These are phyloP conservation scores for Eretmodus cyanostictus DNA, from an alignment of 2,113 vertebrate species.

Conservation along the genomic window DNA sequence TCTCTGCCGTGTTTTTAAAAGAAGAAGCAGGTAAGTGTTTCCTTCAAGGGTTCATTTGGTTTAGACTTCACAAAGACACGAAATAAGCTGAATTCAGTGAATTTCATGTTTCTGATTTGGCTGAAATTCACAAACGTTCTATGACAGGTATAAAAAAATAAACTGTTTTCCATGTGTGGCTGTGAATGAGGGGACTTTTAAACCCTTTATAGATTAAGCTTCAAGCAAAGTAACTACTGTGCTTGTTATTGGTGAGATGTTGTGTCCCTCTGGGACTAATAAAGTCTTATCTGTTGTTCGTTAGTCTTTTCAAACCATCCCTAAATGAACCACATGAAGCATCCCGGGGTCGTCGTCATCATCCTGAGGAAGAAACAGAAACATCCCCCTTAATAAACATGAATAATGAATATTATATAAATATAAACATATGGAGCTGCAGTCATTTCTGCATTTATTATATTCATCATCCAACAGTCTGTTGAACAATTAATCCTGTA, in stretches of 20 bases:
- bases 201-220: not conserved
- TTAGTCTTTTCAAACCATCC: conserved; percentile 73
- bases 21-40: not conserved
- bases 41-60: not conserved
- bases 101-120: not conserved
- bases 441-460: not conserved
- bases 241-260: not conserved
- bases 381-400: not conserved
- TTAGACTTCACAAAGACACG: not conserved
- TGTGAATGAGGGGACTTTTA: not conserved
- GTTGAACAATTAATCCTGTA: not conserved
- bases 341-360: conserved; percentile 25
- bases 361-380: conserved; percentile 59
- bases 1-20: conserved; percentile 6
- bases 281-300: not conserved
- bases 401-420: not conserved
- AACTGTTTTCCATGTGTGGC: not conserved
- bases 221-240: not conserved
- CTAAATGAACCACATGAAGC: conserved; percentile 81
- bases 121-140: not conserved
- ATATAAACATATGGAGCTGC: not conserved
- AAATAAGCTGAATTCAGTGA: not conserved
- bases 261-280: not conserved
- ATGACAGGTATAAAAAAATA: not conserved
- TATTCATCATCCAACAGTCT: not conserved